These are phyloP conservation scores for Cossypha dichroa DNA, from an alignment of 2,797 vertebrate species.

Conservation along the genomic window DNA sequence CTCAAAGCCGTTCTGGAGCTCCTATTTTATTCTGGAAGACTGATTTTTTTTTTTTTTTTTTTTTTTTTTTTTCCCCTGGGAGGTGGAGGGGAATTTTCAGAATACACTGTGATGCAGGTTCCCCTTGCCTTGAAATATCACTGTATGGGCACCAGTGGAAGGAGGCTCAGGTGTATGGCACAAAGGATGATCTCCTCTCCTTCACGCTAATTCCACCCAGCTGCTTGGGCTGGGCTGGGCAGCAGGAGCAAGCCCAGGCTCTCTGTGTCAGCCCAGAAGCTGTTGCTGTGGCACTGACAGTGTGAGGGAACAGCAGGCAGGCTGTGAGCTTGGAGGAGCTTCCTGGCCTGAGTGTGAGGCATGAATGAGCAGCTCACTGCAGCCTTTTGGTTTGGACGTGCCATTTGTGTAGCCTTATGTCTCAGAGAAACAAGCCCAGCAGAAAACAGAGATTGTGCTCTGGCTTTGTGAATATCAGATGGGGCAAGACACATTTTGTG, in stretches of 20 bases:
- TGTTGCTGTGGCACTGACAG: neutral
- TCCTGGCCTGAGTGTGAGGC: neutral
- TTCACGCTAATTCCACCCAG: neutral
- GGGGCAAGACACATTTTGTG: neutral
- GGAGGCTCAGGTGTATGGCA: neutral
- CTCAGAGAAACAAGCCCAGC: neutral
- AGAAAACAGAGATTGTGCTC: neutral
- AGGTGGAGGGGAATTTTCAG: neutral
- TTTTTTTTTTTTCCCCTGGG: neutral
- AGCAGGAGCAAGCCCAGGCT: neutral
- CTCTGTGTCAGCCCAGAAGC: neutral
- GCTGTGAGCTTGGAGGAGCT: neutral
- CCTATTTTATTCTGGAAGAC: neutral
- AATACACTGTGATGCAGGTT: neutral
- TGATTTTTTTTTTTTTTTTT: neutral
- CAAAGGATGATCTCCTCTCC: neutral
- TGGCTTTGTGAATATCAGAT: neutral
- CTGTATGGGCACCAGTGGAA: neutral
- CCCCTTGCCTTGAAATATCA: neutral
- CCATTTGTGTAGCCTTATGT: neutral
- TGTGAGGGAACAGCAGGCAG: neutral
- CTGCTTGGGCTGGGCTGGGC: neutral
- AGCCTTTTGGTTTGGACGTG: neutral
- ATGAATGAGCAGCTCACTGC: neutral
- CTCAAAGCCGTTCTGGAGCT: neutral